Conservation (phyloP, 2,888 invertebrate species). For the Mactromeris polynyma region DNA sequence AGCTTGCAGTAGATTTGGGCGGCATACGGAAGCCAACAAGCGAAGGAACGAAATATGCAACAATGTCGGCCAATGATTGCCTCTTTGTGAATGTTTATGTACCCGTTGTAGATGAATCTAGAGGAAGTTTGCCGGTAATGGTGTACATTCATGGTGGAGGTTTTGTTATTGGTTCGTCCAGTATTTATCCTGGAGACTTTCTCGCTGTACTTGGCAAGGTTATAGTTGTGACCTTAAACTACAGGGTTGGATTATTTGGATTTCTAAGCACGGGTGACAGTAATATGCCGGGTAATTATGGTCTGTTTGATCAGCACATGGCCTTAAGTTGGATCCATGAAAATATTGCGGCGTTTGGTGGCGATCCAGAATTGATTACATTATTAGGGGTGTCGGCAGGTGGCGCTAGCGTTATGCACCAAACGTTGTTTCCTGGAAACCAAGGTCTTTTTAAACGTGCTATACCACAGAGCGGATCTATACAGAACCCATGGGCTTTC, state of each 20-base stretch:
- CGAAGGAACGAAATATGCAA: background rate
- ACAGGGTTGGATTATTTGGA: constrained; percentile 96
- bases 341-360: constrained; percentile 90
- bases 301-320: constrained; percentile 96
- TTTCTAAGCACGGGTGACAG: constrained; percentile 94
- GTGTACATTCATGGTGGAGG: constrained; percentile 98
- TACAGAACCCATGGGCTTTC: constrained; percentile 72
- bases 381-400: constrained; percentile 81
- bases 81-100: constrained; percentile 98
- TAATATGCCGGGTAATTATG: constrained; percentile 96
- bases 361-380: constrained; percentile 75
- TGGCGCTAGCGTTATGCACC: constrained; percentile 71
- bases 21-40: constrained; percentile 23
- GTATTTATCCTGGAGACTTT: constrained; percentile 89
- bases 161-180: constrained; percentile 96
- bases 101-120: constrained; percentile 88
- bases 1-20: constrained; percentile 24
- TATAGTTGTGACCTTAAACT: constrained; percentile 98
- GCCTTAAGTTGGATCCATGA: constrained; percentile 97
- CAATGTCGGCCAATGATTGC: constrained; percentile 93
- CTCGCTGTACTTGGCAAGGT: constrained; percentile 96
- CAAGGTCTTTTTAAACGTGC: constrained; percentile 73
- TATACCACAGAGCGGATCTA: constrained; percentile 76
- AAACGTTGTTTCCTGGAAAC: constrained; percentile 74
- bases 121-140: constrained; percentile 90